Conservation (phyloP, 2,797 vertebrate species). For the Dallia pectoralis region DNA sequence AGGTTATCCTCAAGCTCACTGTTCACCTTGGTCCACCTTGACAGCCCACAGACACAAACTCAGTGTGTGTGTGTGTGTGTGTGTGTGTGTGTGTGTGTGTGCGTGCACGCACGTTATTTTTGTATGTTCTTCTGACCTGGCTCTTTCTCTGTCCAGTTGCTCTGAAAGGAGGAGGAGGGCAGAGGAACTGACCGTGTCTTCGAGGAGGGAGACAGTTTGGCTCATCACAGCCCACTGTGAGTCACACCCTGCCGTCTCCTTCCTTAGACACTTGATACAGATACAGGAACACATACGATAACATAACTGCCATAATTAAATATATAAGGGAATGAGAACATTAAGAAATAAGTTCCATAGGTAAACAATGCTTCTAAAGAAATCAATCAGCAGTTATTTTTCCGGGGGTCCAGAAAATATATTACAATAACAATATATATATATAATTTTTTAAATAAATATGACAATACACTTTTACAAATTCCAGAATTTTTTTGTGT, state of each 20-base stretch:
- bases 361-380: too few relatives aligned
- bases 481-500: too few relatives aligned
- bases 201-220: slow-evolving; percentile 34
- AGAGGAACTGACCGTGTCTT: slow-evolving; percentile 39
- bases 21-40: slow-evolving; percentile 78
- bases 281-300: slow-evolving; percentile 9
- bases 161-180: slow-evolving; percentile 47
- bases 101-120: background rate
- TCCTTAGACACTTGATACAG: slow-evolving; percentile 71
- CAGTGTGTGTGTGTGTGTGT: background rate
- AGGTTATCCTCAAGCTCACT: slow-evolving; percentile 65
- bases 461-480: too few relatives aligned
- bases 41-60: slow-evolving; percentile 3
- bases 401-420: too few relatives aligned
- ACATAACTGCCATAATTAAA: background rate
- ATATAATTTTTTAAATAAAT: too few relatives aligned
- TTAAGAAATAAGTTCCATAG: background rate
- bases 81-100: background rate
- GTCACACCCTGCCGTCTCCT: slow-evolving; percentile 67
- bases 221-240: slow-evolving; percentile 64
- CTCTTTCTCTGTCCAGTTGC: slow-evolving; percentile 45
- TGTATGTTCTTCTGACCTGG: slow-evolving; percentile 46
- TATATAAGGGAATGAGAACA: background rate
- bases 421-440: too few relatives aligned
- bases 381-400: too few relatives aligned